Evolutionary conservation across 2,113 vertebrate genomes (phyloP).

Genomic region (Lontra canadensis): DNA sequence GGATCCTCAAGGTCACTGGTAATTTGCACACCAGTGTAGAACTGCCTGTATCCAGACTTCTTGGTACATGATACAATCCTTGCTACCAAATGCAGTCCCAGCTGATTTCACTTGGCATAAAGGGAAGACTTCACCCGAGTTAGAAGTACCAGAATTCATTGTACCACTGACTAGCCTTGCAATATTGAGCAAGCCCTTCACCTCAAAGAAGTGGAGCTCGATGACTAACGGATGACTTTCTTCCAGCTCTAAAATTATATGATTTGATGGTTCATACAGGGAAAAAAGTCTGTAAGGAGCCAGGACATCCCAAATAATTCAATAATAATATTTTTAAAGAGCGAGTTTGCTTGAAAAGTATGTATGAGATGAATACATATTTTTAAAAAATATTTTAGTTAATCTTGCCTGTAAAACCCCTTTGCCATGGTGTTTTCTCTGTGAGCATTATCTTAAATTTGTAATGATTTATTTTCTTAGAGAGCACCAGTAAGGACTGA

Average conservation of each 20-base stretch:
- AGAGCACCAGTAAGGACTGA: constrained; percentile 21
- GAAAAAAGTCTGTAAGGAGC: not conserved
- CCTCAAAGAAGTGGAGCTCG: not conserved
- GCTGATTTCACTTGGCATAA: not conserved
- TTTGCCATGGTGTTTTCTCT: not conserved
- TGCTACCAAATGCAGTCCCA: not conserved
- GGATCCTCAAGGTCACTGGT: not conserved
- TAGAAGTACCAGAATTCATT: not conserved
- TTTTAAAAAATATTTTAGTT: constrained; percentile 19
- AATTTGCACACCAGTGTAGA: not conserved
- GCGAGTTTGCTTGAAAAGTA: not conserved
- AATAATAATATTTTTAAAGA: not conserved
- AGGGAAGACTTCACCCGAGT: not conserved
- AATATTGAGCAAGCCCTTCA: not conserved
- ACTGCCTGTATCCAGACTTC: not conserved
- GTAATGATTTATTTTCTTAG: constrained; percentile 14
- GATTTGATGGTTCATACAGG: not conserved
- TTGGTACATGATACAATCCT: not conserved
- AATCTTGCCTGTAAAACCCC: not conserved
- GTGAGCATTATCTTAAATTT: constrained; percentile 28
- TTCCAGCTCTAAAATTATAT: not conserved
- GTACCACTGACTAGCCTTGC: not conserved
- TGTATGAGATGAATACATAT: not conserved
- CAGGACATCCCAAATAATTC: not conserved
- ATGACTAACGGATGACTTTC: not conserved